Evolutionary conservation across 2,797 vertebrate species (phyloP), one percentile per base, ranked within the genome.

Genomic region (Dicrostonyx torquatus): DNA sequence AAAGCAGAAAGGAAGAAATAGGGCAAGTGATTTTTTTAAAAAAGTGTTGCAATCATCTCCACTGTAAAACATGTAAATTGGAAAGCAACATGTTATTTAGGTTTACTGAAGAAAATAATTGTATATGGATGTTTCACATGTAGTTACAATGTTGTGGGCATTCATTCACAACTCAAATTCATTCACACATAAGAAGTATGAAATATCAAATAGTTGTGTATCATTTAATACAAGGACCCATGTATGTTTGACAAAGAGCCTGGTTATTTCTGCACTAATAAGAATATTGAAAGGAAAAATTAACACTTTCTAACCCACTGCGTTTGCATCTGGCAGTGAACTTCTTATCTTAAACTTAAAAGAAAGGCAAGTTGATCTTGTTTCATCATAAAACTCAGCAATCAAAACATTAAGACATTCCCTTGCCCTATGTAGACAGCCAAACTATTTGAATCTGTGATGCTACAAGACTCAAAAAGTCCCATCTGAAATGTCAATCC

Each of bases 91-190:
- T 50, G 53, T 75, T 94, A 48, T 89, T 94, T 89, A 89, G 22
- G 68, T 58, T 94, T 95, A 91, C 58, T 50, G 58, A 94, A 90
- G 94, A 94, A 96, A 95, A 96, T 66, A 90, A 94, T 29, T 88
- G 22, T 68, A 75, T 77, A 72, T 80, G 58, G 24, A 87, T 94
- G 94, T 84, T 97, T 94, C 77, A 96, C 92, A 84, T 58, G 87
- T 96, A 96, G 90, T 97, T 96, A 86, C 20, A 92, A 66, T 60
- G 22, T 83, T 92, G 66, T 77, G 22, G 87, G 31, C 26, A 93
- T 94, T 94, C 62, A 87, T 64, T 93, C 89, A 91, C 40, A 92
- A 76, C 48, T 70, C 31, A 95, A 96, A 96, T 93, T 94, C 80
- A 94, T 94, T 43, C 78, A 88, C 80, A 96, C 40, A 88, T 94